Evolutionary conservation across 2,797 vertebrate genomes (phyloP).

Genomic region (Agapornis canus): DNA sequence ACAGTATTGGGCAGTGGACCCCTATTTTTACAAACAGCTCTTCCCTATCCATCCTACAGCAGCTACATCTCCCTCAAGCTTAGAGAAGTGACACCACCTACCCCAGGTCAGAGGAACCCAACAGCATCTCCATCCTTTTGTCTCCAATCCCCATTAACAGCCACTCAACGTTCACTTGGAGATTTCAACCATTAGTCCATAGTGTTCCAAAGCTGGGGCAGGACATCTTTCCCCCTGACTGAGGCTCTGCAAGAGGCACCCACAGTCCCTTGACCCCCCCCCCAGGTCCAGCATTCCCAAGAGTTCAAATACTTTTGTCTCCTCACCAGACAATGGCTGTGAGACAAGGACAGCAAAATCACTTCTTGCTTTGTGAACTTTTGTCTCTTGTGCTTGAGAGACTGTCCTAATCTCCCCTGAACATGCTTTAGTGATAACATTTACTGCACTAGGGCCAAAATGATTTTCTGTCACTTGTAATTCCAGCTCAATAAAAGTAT

Average conservation of each 20-base stretch:
- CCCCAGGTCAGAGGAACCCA: background rate
- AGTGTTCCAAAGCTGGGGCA: too few species aligned
- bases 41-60: fast-evolving
- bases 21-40: fast-evolving
- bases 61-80: background rate
- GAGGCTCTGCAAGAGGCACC: background rate
- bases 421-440: constrained; percentile 76
- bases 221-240: background rate
- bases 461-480: constrained; percentile 82
- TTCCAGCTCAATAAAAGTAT: constrained; percentile 76
- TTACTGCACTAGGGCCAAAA: constrained; percentile 77
- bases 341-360: constrained; percentile 60
- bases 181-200: background rate
- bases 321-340: constrained; percentile 2
- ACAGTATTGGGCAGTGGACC: fast-evolving
- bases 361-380: constrained; percentile 65
- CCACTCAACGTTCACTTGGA: background rate
- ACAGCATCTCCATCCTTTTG: background rate
- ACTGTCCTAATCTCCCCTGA: constrained; percentile 72
- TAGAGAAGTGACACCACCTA: background rate
- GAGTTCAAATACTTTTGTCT: constrained; percentile 36
- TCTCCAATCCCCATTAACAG: fast-evolving
- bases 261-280: background rate
- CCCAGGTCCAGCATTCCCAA: background rate
- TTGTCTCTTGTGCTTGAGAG: constrained; percentile 73